phyloP scores from a whole-genome alignment of 1,140 invertebrate genomes.

The Scaptomyza hsui region DNA sequence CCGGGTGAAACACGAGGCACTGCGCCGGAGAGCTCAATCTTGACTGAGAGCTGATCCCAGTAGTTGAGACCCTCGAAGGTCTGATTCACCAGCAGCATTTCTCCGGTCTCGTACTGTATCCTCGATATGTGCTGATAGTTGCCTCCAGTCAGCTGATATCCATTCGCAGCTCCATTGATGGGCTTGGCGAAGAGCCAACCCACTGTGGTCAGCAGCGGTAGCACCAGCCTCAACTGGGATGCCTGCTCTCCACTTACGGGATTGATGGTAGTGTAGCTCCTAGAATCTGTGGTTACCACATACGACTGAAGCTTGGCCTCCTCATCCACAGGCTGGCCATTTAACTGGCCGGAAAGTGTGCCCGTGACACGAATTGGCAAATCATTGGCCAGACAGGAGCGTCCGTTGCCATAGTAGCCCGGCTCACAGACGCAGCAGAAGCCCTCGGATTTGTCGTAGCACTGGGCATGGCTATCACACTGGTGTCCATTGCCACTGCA shows the following conservation, averaged over 20 bases:
- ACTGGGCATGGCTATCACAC: conserved; percentile 93
- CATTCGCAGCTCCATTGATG: conserved; percentile 89
- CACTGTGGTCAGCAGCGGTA: conserved; percentile 88
- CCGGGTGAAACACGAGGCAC: conserved; percentile 88
- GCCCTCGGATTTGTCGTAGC: conserved; percentile 91
- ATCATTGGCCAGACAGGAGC: conserved; percentile 92
- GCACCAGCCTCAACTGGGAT: conserved; percentile 91
- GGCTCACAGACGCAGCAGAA: conserved; percentile 94
- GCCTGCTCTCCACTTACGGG: conserved; percentile 90
- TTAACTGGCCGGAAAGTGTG: conserved; percentile 91
- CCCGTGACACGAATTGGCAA: conserved; percentile 93
- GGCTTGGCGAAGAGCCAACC: conserved; percentile 97
- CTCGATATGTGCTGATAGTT: conserved; percentile 92
- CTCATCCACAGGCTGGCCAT: conserved; percentile 88
- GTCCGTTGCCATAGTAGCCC: conserved; percentile 95
- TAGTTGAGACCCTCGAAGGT: conserved; percentile 94
- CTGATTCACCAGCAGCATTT: conserved; percentile 90
- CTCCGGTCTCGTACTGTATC: conserved; percentile 89
- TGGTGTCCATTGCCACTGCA: conserved; percentile 86
- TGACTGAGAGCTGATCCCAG: conserved; percentile 93
- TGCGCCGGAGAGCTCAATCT: conserved; percentile 91
- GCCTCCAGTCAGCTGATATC: conserved; percentile 93
- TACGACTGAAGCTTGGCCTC: conserved; percentile 95
- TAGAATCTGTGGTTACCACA: conserved; percentile 93
- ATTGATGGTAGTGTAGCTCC: conserved; percentile 95